A percentile compares a stretch with the other conserved stretches of the same genome.
Evolutionary conservation across 2,113 vertebrate species (phyloP).

Genomic region (Tetrax tetrax): DNA sequence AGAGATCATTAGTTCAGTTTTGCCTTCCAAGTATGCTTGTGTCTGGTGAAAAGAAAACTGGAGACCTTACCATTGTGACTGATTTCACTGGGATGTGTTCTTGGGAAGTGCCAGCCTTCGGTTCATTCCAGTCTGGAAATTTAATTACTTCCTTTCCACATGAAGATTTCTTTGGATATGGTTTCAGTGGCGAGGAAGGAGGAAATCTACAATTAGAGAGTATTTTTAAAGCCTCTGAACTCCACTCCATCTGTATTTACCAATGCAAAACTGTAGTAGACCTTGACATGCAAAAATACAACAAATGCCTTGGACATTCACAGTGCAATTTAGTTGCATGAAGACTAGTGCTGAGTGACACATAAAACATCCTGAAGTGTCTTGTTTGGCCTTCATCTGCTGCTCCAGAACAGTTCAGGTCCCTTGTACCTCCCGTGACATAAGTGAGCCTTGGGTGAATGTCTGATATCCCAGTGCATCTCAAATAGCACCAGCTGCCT

Average conservation of each 20-base stretch:
- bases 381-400: background rate
- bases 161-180: conserved; percentile 75
- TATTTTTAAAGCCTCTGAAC: background rate
- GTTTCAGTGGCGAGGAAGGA: conserved; percentile 83
- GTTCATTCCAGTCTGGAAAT: conserved; percentile 78
- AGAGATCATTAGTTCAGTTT: background rate
- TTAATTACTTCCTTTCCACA: conserved; percentile 72
- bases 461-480: background rate
- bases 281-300: background rate
- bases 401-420: background rate
- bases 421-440: background rate
- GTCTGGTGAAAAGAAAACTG: background rate
- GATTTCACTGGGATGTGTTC: conserved; percentile 75
- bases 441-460: background rate
- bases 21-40: background rate
- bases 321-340: background rate
- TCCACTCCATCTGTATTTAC: background rate
- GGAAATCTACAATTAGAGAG: conserved; percentile 80
- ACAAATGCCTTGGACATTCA: background rate
- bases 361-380: background rate
- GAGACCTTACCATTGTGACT: conserved; percentile 68
- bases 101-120: conserved; percentile 48
- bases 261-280: background rate
- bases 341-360: background rate
- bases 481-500: background rate